Evolutionary conservation across 2,888 invertebrate species (phyloP).

Genomic region (Eilema griseolum): DNA sequence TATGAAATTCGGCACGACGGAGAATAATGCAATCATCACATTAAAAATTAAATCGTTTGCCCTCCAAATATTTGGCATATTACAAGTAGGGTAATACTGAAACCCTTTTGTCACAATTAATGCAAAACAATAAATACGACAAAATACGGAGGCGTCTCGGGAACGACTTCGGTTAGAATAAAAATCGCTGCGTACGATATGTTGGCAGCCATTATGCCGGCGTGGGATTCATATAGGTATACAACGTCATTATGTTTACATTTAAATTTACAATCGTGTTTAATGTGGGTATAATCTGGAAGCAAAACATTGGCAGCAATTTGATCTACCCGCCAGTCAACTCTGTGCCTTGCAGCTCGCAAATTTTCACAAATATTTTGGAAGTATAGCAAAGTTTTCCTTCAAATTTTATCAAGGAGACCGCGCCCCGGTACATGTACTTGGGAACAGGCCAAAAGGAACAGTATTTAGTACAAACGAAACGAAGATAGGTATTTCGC

Average conservation of each 20-base stretch:
- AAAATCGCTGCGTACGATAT: slow-evolving; percentile 72
- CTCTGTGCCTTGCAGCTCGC: slow-evolving; percentile 33
- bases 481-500: slow-evolving; percentile 42
- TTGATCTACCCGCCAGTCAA: slow-evolving; percentile 39
- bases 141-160: slow-evolving; percentile 57
- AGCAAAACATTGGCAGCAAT: slow-evolving; percentile 57
- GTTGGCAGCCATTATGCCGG: slow-evolving; percentile 71
- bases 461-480: slow-evolving; percentile 53
- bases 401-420: slow-evolving; percentile 66
- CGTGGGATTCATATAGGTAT: slow-evolving; percentile 62
- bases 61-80: slow-evolving; percentile 64
- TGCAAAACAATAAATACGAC: slow-evolving; percentile 60
- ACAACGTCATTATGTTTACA: slow-evolving; percentile 66
- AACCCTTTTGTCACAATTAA: slow-evolving; percentile 50
- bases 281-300: slow-evolving; percentile 49
- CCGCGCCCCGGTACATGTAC: slow-evolving; percentile 50
- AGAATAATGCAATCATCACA: slow-evolving; percentile 59
- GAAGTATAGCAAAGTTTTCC: slow-evolving; percentile 56
- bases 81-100: slow-evolving; percentile 43
- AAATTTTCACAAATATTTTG: slow-evolving; percentile 58
- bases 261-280: slow-evolving; percentile 52
- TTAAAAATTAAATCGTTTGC: slow-evolving; percentile 57
- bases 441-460: slow-evolving; percentile 76
- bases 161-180: slow-evolving; percentile 47
- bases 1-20: slow-evolving; percentile 61